Evolutionary conservation across 2,797 vertebrate genomes (phyloP), one percentile per base, ranked within the genome.

Genomic region (Okamejei kenojei): DNA sequence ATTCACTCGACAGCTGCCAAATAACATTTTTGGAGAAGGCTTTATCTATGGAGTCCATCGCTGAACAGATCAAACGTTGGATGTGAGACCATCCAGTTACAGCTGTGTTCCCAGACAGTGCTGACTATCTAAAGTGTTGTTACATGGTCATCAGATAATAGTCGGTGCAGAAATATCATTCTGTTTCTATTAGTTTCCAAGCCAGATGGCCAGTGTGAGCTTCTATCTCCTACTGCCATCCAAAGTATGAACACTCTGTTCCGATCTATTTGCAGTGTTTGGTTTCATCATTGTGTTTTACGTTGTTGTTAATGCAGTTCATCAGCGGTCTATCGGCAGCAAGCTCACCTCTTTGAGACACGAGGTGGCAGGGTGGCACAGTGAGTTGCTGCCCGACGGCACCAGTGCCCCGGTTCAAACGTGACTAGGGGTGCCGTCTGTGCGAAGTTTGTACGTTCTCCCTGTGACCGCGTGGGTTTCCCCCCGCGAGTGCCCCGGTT

Each of bases 101-200:
- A 91, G 68, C 90, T 91, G 90, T 91, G 65, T 58, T 92, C 71
- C 35, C 90, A 76, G 71, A 92, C 90, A 54, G 90, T 74, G 10
- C 38, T 92, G 65, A 74, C 23, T 17, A 92, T 92, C 71, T 92
- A 71, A 74, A 92, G 35, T 54, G 38, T 54, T 92, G 68, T 54
- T 74, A 76, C 35, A 74, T 76, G 38, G 90, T 54, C 45, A 91
- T 26, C 68, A 74, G 38, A 92, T 92, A 74, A 92, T 29, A 58
- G 38, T 29, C 35, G 58, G 68, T 21, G 17, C 5, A 26, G 90
- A n/a, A 74, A 91, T 91, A 65, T 76, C 54, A 54, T 54, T 74
- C 90, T 58, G 26, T 90, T 73, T 73, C 71, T 74, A 91, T 54
- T 29, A 45, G 54, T 74, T 54, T 45, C 38, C 13, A n/a, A 29